Evolutionary conservation across 2,888 invertebrate genomes (phyloP).

Genomic region (Quadroppia sp.): DNA sequence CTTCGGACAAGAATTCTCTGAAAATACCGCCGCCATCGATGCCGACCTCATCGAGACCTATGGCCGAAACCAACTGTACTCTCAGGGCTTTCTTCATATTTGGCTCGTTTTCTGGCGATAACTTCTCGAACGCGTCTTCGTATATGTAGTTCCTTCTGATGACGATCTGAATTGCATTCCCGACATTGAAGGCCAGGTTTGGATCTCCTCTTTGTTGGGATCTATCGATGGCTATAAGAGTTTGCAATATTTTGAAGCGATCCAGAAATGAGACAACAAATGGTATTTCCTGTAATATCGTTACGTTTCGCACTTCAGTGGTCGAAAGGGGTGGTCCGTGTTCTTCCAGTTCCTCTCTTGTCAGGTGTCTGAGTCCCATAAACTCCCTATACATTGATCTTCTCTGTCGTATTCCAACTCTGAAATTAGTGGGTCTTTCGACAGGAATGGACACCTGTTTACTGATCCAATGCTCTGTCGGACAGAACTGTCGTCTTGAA

Average conservation of each 20-base stretch:
- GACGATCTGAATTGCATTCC: constrained; percentile 69
- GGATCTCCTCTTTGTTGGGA: constrained; percentile 68
- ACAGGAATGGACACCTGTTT: constrained; percentile 53
- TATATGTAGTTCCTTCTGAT: constrained; percentile 89
- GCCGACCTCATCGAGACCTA: constrained; percentile 89
- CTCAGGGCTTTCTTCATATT: constrained; percentile 53
- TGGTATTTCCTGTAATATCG: constrained; percentile 84
- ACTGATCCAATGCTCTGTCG: constrained; percentile 65
- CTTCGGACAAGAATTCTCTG: constrained; percentile 87
- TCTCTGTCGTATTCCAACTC: constrained; percentile 44
- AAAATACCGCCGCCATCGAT: constrained; percentile 97
- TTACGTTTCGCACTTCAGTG: constrained; percentile 78
- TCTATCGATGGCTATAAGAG: constrained; percentile 58
- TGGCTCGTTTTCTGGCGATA: constrained; percentile 79
- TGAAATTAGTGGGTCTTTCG: constrained; percentile 46
- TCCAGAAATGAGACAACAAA: constrained; percentile 90
- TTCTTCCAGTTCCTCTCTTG: constrained; percentile 48
- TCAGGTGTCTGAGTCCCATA: constrained; percentile 46
- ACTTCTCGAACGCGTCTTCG: constrained; percentile 93
- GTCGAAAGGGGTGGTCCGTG: constrained; percentile 53
- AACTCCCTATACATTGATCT: constrained; percentile 46
- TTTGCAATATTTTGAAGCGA: constrained; percentile 64
- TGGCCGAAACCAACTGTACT: constrained; percentile 82
- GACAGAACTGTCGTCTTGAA: constrained; percentile 72
- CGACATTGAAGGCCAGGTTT: constrained; percentile 65